Evolutionary conservation across 2,113 vertebrate species (phyloP), one percentile per base, ranked within the genome.

Genomic region (Equus przewalskii): DNA sequence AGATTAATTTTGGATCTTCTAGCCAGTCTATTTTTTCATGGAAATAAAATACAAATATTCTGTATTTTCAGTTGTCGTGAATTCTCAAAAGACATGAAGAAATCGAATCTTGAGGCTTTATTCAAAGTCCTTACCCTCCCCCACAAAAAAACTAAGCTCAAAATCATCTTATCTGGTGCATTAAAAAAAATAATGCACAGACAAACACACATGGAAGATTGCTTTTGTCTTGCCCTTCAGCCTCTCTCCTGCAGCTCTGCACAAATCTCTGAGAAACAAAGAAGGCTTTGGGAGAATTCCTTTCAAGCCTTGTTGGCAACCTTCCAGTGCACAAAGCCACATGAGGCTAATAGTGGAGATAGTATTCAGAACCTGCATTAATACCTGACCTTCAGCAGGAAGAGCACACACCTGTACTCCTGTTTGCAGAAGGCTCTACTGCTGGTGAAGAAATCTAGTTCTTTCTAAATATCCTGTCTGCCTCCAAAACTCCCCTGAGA

Each of bases 251-350:
- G 58, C 15, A 87, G 33, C 51, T 73, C 60, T 56, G 22, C 75
- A 87, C 64, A 95, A 62, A 84, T 70, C 93, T 96, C 80, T 24
- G 69, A 89, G 65, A 96, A 97, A 96, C 90, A 94, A 95, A 96
- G 78, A 5, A 0, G 4, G 84, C 70, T 93, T 82, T 78, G 30
- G 49, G 26, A 92, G 83, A 83, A 90, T 76, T 80, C n/a, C 83
- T 44, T 33, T 65, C 89, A 75, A 94, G 64, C 44, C 75, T 94
- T 75, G 26, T 13, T 84, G 93, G 88, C 58, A 92, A 30, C 21
- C 87, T 89, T 87, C 75, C 87, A 87, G 80, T 9, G 58, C 75
- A 81, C 54, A 67, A 79, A 92, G 69, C 87, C 83, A 75, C 70
- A 62, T 1, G 60, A 96, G 67, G 28, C 70, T 54, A 80, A 49